phyloP scores from a whole-genome alignment of 92 coral and sea anemone species.

The Hydrozoanthus gracilis region DNA sequence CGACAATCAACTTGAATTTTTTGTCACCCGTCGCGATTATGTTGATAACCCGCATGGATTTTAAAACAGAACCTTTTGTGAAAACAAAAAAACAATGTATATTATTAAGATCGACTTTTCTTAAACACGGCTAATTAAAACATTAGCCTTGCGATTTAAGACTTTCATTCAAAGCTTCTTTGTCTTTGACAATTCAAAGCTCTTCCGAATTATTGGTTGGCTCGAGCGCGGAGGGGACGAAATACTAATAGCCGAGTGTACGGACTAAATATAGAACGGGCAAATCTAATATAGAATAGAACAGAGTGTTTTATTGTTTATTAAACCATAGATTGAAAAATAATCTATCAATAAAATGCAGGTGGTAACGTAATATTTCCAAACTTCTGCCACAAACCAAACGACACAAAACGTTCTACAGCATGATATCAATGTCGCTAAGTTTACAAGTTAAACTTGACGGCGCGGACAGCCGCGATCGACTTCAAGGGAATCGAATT shows the following conservation, averaged over 20 bases:
- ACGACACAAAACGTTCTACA: not conserved
- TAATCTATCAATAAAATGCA: not conserved
- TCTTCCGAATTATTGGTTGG: not conserved
- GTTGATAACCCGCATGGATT: slow-evolving; percentile 27
- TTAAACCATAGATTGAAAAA: slow-evolving; percentile 12
- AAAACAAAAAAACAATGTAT: slow-evolving; percentile 18
- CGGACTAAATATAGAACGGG: not conserved
- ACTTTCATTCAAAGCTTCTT: slow-evolving; percentile 18
- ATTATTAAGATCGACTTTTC: slow-evolving; percentile 21
- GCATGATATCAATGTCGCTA: not conserved
- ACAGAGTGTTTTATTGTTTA: slow-evolving; percentile 13
- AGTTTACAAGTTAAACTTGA: no score
- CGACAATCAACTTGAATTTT: slow-evolving; percentile 27
- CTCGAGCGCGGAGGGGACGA: not conserved
- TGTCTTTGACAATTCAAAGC: slow-evolving; percentile 9
- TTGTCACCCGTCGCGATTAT: slow-evolving; percentile 40
- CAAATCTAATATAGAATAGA: not conserved
- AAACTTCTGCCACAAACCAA: not conserved
- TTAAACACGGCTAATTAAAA: slow-evolving; percentile 12
- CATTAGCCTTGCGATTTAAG: slow-evolving; percentile 15
- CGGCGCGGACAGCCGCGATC: no score
- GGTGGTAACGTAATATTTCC: slow-evolving; percentile 6
- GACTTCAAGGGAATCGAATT: no score
- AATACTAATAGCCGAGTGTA: not conserved
- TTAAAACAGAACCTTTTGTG: slow-evolving; percentile 21